Base-by-base conservation (phyloP, 2,113 vertebrate genomes). In the Puffinus mauretanicus region DNA sequence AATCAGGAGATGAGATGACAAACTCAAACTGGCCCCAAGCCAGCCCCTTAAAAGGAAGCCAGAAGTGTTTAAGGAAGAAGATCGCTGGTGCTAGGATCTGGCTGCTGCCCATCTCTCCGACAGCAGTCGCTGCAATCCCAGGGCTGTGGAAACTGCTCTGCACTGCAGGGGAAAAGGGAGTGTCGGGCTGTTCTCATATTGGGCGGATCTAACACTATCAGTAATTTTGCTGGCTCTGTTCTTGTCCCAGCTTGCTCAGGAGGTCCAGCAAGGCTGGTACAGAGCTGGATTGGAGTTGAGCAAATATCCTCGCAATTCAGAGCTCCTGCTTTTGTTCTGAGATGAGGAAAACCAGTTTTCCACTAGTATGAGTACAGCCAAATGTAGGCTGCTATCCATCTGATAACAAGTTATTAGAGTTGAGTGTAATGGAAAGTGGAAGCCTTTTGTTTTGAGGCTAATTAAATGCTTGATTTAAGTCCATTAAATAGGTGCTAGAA, bases 121-220 rank as follows among this genome's bases (percentile, higher is more conserved):
- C 85, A 82, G 87, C 82, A 76, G 78, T 19, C 42, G 6, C 84
- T 51, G 81, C 71, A 13, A 2, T 44, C 19, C 54, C 81, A 18
- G 69, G 34, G 80, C 92, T 73, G 70, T 4, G 36, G 16, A 27
- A 51, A 15, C 73, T 9, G 32, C 65, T 65, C 17, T 4, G 19
- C 46, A 17, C 51, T 12, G 73, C 42, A 5, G 70, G 65, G 67
- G 21, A 6, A 64, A 64, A 18, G 51, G 88, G 60, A 90, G 75
- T 4, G 42, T 16, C 8, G 2, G 47, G 61, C 46, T 20, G n/a
- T 19, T 16, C 69, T 36, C 64, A 3, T 9, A 0, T 0, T 5
- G 82, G 54, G 80, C 2, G 8, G 40, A 61, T 29, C 36, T 10
- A 13, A 20, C 38, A 2, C 61, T 24, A 1, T 5, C 79, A 8